Evolutionary conservation across 2,797 vertebrate genomes (phyloP).

Genomic region (Macropus fuliginosus): DNA sequence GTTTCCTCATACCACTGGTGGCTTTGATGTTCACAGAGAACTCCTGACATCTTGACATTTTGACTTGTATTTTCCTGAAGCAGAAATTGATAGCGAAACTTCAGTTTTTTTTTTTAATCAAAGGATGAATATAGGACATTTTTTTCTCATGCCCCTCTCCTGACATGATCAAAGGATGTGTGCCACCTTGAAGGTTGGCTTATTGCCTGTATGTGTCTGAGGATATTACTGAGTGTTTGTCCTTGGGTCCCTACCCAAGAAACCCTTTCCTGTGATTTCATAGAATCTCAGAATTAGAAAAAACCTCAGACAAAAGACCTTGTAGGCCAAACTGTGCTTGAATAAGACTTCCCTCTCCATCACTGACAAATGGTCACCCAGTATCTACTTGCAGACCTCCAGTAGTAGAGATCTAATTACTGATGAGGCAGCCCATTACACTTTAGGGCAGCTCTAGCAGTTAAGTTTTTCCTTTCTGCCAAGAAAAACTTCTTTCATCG

Average conservation of each 20-base stretch:
- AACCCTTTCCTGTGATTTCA: neutral
- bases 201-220: conserved; percentile 51
- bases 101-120: conserved; percentile 25
- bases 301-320: neutral
- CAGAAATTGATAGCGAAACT: conserved; percentile 64
- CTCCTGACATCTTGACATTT: conserved; percentile 65
- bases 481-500: neutral
- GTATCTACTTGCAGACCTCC: neutral
- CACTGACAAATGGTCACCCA: neutral
- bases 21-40: conserved; percentile 64
- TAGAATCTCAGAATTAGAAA: neutral
- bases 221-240: conserved; percentile 24
- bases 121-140: conserved; percentile 36
- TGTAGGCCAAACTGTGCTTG: conserved; percentile 4
- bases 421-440: neutral
- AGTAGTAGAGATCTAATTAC: neutral
- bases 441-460: neutral
- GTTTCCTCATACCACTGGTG: conserved; percentile 5
- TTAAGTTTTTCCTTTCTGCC: neutral
- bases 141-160: conserved; percentile 35
- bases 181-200: conserved; percentile 33
- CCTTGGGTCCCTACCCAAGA: neutral
- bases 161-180: conserved; percentile 44
- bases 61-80: conserved; percentile 61
- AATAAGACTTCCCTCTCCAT: neutral